These are phyloP conservation scores for Chaetorhynchus papuensis DNA, from an alignment of 2,113 vertebrate species.

Conservation along the genomic window DNA sequence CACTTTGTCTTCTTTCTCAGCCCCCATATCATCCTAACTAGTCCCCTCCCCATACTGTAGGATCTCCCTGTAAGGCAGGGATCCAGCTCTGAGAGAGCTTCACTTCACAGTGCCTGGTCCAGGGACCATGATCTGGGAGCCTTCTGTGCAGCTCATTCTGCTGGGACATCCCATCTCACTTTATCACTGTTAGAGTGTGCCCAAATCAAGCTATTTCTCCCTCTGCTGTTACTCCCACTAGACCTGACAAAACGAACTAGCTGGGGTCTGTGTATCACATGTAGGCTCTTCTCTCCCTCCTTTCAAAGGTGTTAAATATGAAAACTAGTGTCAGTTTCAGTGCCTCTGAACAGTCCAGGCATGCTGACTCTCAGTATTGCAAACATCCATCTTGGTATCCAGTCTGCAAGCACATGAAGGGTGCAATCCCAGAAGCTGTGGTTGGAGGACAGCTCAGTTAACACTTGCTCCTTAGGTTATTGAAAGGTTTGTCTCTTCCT, in stretches of 20 bases:
- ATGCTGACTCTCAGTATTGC: neutral
- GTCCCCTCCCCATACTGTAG: rapidly evolving
- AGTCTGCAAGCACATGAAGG: neutral
- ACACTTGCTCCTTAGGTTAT: neutral
- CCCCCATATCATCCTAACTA: neutral
- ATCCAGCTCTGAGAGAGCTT: neutral
- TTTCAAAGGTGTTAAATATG: neutral
- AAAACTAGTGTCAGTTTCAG: neutral
- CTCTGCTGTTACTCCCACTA: neutral
- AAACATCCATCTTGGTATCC: neutral
- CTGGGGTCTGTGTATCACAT: rapidly evolving
- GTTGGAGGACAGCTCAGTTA: neutral
- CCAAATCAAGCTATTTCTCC: neutral
- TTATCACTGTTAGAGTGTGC: rapidly evolving
- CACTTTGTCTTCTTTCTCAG: neutral
- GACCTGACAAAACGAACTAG: neutral
- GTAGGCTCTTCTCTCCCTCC: neutral
- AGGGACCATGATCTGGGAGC: no score
- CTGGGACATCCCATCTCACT: neutral
- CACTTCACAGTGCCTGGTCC: neutral
- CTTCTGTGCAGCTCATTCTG: neutral
- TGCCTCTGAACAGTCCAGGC: neutral
- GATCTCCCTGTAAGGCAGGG: neutral
- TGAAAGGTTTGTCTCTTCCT: neutral
- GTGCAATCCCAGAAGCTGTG: neutral